Conservation (phyloP, 2,797 vertebrate genomes). For the Pagetopsis macropterus region DNA sequence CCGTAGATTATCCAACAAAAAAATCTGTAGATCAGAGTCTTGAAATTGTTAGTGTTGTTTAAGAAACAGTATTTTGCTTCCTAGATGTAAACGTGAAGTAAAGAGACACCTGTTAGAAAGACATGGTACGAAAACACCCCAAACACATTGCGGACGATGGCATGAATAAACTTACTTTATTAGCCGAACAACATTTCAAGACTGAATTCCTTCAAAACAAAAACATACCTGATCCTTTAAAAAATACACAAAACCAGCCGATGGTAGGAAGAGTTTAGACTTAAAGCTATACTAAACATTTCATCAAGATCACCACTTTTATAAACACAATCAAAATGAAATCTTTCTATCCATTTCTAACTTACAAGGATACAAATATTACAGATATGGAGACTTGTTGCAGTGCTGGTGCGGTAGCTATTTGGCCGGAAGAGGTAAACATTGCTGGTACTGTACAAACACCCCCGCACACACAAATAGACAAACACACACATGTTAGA, state of each 20-base stretch:
- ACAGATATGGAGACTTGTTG: slow-evolving; percentile 32
- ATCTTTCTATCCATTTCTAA: slow-evolving; percentile 3
- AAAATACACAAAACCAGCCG: slow-evolving; percentile 36
- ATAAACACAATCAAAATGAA: slow-evolving; percentile 12
- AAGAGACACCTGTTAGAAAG: background rate
- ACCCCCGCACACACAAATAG: background rate
- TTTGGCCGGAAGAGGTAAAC: slow-evolving; percentile 62
- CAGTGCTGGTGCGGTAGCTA: slow-evolving; percentile 45
- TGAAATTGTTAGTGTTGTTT: background rate
- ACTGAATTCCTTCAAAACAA: slow-evolving; percentile 44
- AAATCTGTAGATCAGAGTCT: background rate
- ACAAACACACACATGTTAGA: slow-evolving; percentile 3
- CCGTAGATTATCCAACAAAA: too few relatives aligned
- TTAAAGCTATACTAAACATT: slow-evolving; percentile 7
- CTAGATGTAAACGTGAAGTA: background rate
- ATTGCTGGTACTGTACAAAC: slow-evolving; percentile 42
- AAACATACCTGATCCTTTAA: slow-evolving; percentile 49
- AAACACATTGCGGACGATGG: background rate
- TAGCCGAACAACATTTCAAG: slow-evolving; percentile 43
- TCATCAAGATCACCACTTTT: slow-evolving; percentile 9
- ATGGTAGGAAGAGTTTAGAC: slow-evolving; percentile 4
- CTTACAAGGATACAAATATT: slow-evolving; percentile 25
- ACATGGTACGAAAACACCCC: background rate
- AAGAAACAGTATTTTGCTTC: background rate
- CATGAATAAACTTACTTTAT: slow-evolving; percentile 53